Base-by-base conservation (phyloP, 2,888 invertebrate species). In the Drosophila peninsularis region DNA sequence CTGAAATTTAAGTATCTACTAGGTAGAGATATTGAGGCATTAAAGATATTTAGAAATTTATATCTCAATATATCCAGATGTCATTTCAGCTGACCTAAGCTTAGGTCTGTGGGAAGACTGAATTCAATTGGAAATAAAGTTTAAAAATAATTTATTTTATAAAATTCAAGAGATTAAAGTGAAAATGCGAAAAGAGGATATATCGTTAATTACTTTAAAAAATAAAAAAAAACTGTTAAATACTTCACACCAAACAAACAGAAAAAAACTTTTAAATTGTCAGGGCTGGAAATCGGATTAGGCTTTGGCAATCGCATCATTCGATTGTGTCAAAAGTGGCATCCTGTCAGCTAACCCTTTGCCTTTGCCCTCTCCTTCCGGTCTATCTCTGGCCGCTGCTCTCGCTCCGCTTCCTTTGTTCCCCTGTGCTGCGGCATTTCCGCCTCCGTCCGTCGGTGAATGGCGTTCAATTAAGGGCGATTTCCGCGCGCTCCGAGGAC, bases 381-480 rank as follows among this genome's bases (percentile, higher is more conserved):
- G 5, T 24, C 24, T 24, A 24, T 24, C 24, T 24, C 24, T 24
- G 5, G 5, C 21, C 14, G 14, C 34, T 13, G 4, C n/a, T 17
- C 39, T 39, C 19, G 17, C 41, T 19, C 9, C 7, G 14, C 21
- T 10, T 10, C 24, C 50, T 4, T 11, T 30, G n/a, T n/a, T 10
- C 27, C 32, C 24, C 11, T 5, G 3, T 10, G 14, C 13, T 14
- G 9, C 1, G 1, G 13, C 30, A 52, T 37, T 37, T 52, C 36
- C 24, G 36, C 36, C n/a, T 36, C 10, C 13, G 10, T 27, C 6
- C 36, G 14, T 0, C 34, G 13, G 17, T n/a, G 27, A 44, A 21
- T 42, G 50, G 13, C 47, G 65, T 74, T 74, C 65, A 74, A 65
- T 74, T 70, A 57, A 69, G 49, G 47, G 21, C 17, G 17, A 47